Base-by-base conservation (phyloP, 2,888 invertebrate species). In the Ceraclea dissimilis region DNA sequence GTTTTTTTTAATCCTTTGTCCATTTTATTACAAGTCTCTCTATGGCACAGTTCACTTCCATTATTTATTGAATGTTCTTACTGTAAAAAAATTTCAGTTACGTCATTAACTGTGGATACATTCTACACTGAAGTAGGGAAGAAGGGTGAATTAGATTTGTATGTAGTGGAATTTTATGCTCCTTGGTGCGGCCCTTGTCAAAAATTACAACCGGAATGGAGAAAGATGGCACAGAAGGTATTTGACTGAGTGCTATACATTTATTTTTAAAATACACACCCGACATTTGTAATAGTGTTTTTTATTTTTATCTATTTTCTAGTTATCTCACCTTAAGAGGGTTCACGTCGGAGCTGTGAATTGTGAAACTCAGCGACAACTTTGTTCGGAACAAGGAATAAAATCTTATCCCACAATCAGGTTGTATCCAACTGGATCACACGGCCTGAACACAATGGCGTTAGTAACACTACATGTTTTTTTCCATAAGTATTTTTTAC, bases 171-270 rank as follows among this genome's bases (percentile, higher is more conserved):
- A 70, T 88, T 82, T 70, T 87, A 77, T 67, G 85, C 85, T 11
- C 83, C 86, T 1, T 87, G 86, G 86, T 89, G 88, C 71, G 83
- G 81, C 2, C 86, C 86, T 1, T 89, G 88, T 67, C 83, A 84
- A 65, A 79, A 81, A 66, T 70, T 89, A 60, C 78, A 80, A 10
- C 82, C 85, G 1, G 81, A 86, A 64, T 87, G 84, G 81, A 75
- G 84, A 44, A 74, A 76, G 65, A 71, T 88, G 31, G 85, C 86
- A 2, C 80, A 79, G 67, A 71, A 78, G 59, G 70, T 78, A 61
- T 65, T 62, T 49, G n/a, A n/a, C 46, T 54, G 49, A 49, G 52
- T 44, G 13, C 13, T 18, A 16, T 18, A 16, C 6, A 20, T 31
- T 49, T 11, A 49, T 33, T 39, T 49, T 48, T 19, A 56, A 62